Percentiles rank a stretch among this genome's conserved stretches.
Conservation (phyloP, 1,140 invertebrate genomes). For the Sitobion miscanthi region DNA sequence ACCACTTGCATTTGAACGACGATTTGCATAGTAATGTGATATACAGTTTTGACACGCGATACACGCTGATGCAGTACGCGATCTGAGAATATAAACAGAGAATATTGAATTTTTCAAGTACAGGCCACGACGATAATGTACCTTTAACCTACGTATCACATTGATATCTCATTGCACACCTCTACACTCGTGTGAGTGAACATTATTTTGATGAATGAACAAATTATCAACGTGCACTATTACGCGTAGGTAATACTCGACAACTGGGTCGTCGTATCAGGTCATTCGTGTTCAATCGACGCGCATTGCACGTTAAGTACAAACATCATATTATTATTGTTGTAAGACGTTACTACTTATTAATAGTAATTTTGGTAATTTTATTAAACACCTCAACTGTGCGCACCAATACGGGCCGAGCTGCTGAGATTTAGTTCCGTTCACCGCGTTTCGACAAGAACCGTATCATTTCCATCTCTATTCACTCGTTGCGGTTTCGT, state of each 20-base stretch:
- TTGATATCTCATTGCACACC: background rate
- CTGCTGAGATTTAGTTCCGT: no score
- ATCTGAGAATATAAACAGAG: background rate
- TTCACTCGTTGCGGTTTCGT: background rate
- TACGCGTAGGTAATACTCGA: background rate
- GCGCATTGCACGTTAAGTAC: background rate
- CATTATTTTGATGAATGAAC: background rate
- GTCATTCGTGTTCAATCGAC: background rate
- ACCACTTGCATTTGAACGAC: background rate
- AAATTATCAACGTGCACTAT: background rate
- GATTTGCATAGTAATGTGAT: background rate
- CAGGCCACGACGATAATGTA: background rate
- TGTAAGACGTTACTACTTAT: background rate
- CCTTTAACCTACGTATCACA: background rate
- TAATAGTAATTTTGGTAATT: background rate
- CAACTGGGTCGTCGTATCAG: background rate
- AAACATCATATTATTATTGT: background rate
- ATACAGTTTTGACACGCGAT: background rate
- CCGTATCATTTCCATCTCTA: slow-evolving; percentile 6
- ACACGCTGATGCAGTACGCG: no score
- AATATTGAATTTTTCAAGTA: background rate
- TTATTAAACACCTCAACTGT: background rate
- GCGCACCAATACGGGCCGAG: background rate
- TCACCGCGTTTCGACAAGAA: background rate
- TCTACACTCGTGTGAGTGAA: background rate